These are phyloP conservation scores for Chaetodon trifasciatus DNA, from an alignment of 2,797 vertebrate genomes.

Conservation along the genomic window DNA sequence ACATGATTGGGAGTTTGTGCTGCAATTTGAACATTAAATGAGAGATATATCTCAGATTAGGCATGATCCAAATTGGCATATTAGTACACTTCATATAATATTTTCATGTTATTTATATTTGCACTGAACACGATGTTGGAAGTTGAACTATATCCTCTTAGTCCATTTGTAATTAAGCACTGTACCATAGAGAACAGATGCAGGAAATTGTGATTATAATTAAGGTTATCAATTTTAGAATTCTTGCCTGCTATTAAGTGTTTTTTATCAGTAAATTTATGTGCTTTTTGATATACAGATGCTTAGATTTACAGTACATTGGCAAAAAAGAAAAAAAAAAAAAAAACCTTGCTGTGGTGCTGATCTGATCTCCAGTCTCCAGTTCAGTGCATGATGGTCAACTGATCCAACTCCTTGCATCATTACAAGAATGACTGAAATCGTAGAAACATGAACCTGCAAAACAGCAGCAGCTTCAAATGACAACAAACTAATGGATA, in stretches of 20 bases:
- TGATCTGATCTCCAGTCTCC: no score
- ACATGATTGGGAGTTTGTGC: neutral
- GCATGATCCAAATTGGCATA: no score
- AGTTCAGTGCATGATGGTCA: no score
- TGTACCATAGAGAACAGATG: no score
- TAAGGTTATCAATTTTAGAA: slow-evolving; percentile 1
- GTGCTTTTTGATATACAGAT: neutral
- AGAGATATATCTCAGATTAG: neutral
- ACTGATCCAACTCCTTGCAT: no score
- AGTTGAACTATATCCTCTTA: no score
- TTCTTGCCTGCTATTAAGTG: neutral
- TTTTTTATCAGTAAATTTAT: neutral
- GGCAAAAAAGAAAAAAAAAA: no score
- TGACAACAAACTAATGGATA: neutral
- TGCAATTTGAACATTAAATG: neutral
- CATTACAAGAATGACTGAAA: neutral
- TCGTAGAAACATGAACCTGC: neutral
- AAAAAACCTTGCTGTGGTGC: no score
- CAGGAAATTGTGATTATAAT: no score
- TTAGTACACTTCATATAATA: neutral
- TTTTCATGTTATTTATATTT: neutral
- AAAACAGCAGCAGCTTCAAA: neutral
- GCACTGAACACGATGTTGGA: no score
- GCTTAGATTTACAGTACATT: neutral
- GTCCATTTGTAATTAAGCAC: no score